Evolutionary conservation across 1,140 invertebrate species (phyloP), one percentile per base, ranked within the genome.

Genomic region (Orius insidiosus): DNA sequence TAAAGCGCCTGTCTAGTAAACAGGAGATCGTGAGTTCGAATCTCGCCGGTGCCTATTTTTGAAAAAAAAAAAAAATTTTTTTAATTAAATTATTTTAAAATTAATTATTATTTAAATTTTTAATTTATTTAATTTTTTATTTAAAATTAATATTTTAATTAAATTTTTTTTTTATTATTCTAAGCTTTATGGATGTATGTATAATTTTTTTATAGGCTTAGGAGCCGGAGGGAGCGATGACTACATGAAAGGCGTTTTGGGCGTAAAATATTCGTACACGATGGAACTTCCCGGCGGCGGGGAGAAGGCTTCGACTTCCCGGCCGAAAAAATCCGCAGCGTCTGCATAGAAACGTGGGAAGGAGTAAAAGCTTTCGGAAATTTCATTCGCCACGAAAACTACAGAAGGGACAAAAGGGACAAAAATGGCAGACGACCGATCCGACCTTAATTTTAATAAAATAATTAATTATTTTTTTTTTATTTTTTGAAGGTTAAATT

Each of bases 211-310:
- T 53, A 63, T 74, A 56, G 87, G 87, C 7, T 39, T 46, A 6
- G 49, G 45, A n/a, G 45, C 49, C 5, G 49, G 49, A 16, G 80
- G 81, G 7, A 85, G 85, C 0, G 83, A 90, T 55, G 88, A 94
- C 59, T 93, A 86, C 86, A 87, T 86, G 1, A 88, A 89, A 64
- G 80, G 78, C 6, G 66, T 69, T 41, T 75, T 76, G 11, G 74
- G 73, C 41, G 83, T 93, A 47, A 89, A 89, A 62, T 93, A 93
- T 57, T 65, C 85, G 0, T 95, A 82, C 60, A 86, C 87, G 1
- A 65, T 94, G 42, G 90, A 96, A 66, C 67, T 95, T 14, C 69
- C 85, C 40, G 89, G 94, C 58, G 80, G 74, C 9, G 89, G 90
- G 9, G 67, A 47, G 82, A 84, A 55, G 89, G 89, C 2, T 96